Conservation (phyloP, 2,888 invertebrate species). For the Amblyteles armatorius region DNA sequence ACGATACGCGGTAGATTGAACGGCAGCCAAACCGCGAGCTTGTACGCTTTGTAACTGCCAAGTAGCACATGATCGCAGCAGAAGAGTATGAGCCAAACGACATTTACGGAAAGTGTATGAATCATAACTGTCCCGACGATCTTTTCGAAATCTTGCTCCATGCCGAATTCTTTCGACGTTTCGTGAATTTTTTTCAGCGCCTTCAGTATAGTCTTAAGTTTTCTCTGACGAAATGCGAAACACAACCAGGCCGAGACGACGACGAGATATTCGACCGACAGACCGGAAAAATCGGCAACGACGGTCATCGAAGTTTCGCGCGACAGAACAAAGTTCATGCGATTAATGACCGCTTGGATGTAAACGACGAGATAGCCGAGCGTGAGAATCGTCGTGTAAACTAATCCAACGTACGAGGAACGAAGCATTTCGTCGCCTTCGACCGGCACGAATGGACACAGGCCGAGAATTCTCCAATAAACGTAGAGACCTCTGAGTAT, state of each 20-base stretch:
- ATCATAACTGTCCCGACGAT: constrained; percentile 15
- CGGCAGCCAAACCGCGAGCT: constrained; percentile 48
- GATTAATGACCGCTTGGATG: constrained; percentile 7
- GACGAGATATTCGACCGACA: constrained; percentile 58
- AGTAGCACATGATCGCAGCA: constrained; percentile 35
- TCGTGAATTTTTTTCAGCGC: constrained; percentile 23
- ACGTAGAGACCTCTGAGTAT: neutral
- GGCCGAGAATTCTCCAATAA: constrained; percentile 64
- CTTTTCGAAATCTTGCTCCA: constrained; percentile 19
- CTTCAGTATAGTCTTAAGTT: constrained; percentile 30
- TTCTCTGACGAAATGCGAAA: constrained; percentile 4
- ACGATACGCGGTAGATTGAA: constrained; percentile 59
- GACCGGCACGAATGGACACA: constrained; percentile 60
- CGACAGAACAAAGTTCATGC: constrained; percentile 29
- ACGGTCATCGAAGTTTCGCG: constrained; percentile 59
- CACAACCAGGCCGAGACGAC: constrained; percentile 47
- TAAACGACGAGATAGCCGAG: neutral
- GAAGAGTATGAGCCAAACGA: constrained; percentile 37
- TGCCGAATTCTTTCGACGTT: constrained; percentile 21
- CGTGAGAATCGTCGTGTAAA: neutral
- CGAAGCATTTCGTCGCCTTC: constrained; percentile 37
- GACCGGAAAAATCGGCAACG: constrained; percentile 54
- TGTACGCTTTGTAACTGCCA: neutral
- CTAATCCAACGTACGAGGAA: constrained; percentile 16
- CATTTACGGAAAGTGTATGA: constrained; percentile 29